Conservation (phyloP, 2,797 vertebrate genomes). For the Trichosurus vulpecula region DNA sequence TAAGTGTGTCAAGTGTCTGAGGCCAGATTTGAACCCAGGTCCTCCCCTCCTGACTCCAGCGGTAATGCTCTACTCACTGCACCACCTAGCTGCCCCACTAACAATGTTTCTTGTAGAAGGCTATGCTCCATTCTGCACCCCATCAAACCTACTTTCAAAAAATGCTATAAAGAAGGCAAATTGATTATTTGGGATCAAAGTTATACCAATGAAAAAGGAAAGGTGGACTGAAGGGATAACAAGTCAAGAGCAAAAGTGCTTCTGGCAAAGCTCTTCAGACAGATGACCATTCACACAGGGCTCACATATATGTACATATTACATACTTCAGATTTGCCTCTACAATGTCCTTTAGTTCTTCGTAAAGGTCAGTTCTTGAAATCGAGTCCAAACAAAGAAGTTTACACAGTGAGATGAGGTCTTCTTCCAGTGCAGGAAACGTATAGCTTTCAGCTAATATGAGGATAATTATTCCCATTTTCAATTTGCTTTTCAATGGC, state of each 20-base stretch:
- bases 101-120: neutral
- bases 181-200: neutral
- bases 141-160: no score
- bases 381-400: conserved; percentile 82
- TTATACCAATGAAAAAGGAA: accelerated
- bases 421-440: accelerated
- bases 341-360: conserved; percentile 79
- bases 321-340: accelerated
- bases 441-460: accelerated
- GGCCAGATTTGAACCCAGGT: no score
- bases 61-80: no score
- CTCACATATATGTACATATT: neutral
- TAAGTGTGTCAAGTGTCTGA: no score
- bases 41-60: no score
- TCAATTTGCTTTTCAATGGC: conserved; percentile 81
- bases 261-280: neutral
- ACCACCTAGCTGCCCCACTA: no score
- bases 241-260: neutral
- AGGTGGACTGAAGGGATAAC: neutral
- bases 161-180: neutral
- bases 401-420: conserved; percentile 81
- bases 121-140: neutral
- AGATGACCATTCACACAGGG: neutral
- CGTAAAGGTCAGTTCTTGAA: conserved; percentile 39
- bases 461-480: conserved; percentile 86